Evolutionary conservation across 2,113 vertebrate species (phyloP), one percentile per base, ranked within the genome.

Genomic region (Prunella himalayana): DNA sequence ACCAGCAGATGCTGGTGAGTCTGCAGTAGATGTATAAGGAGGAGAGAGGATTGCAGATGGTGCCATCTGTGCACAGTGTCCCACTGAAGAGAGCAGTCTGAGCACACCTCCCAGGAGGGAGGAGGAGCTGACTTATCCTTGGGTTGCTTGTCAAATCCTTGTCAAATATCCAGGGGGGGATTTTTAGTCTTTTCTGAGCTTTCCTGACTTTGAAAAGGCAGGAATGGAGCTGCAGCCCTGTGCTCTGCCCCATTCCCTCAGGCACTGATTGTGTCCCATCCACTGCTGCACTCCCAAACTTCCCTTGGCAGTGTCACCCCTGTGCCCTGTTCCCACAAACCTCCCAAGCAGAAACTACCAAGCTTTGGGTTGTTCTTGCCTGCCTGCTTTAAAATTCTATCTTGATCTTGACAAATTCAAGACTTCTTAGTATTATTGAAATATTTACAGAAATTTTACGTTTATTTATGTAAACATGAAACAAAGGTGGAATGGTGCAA

Each of bases 251-350:
- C 37, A 2, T 77, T 53, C 1, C 8, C 53, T 9, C 5, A 10
- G 39, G 30, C 41, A 6, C 28, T 0, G 2, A 1, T 8, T 0
- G 0, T 33, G 39, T 64, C 68, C 33, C 2, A 2, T 37, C 44
- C 7, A 2, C 65, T 64, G 49, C 71, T 45, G 42, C 78, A 18
- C 53, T 68, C 63, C 51, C 80, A 4, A 0, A 2, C 23, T 49
- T 37, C 8, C 19, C 6, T 23, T 25, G n/a, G 56, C 65, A 64
- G 3, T 6, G 3, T 39, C 7, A 0, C 35, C 65, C 49, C 81
- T 53, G 13, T 0, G 0, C 2, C 4, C 33, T 8, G 6, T 24
- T 33, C 28, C 19, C 54, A 42, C 1, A 0, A 14, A 33, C 20
- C 45, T 54, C 37, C 49, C 33, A 28, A 35, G 14, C 11, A 82